Percentiles rank a stretch among this genome's conserved stretches.
Conservation (phyloP, 2,888 invertebrate species). For the Sisyra nigra region DNA sequence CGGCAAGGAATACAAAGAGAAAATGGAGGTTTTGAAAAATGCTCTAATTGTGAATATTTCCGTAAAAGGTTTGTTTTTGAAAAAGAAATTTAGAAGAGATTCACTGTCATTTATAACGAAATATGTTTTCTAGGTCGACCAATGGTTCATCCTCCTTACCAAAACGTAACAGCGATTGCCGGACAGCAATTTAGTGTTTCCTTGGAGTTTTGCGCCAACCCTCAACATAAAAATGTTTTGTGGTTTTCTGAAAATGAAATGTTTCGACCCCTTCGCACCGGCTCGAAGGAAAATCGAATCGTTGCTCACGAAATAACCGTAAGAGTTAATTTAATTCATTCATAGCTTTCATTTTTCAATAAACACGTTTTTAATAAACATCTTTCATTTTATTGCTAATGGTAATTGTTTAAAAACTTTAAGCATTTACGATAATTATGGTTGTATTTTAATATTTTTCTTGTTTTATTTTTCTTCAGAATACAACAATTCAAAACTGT, state of each 20-base stretch:
- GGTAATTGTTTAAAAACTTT: too few species aligned
- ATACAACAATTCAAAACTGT: conserved; percentile 37
- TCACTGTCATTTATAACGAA: neutral
- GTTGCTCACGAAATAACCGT: conserved; percentile 36
- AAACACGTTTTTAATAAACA: too few species aligned
- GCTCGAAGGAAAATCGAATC: conserved; percentile 24
- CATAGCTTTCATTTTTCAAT: too few species aligned
- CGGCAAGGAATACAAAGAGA: conserved; percentile 33
- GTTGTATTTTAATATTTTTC: neutral
- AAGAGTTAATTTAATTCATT: conserved; percentile 17
- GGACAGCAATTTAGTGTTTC: conserved; percentile 50
- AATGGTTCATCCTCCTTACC: conserved; percentile 44
- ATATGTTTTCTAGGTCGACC: conserved; percentile 40
- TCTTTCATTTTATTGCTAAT: too few species aligned
- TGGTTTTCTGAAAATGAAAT: conserved; percentile 42
- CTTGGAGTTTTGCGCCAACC: conserved; percentile 65
- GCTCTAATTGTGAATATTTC: conserved; percentile 30
- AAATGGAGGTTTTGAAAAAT: conserved; percentile 34
- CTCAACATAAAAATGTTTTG: conserved; percentile 41
- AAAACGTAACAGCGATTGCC: conserved; percentile 48
- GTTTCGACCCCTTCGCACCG: conserved; percentile 32
- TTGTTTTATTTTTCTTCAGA: conserved; percentile 26
- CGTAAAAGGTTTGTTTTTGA: conserved; percentile 33
- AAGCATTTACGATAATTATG: too few species aligned
- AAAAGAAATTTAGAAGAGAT: neutral